A percentile compares a stretch with the other conserved stretches of the same genome.
Conservation (phyloP, 2,797 vertebrate species). For the Holocentrus rufus region DNA sequence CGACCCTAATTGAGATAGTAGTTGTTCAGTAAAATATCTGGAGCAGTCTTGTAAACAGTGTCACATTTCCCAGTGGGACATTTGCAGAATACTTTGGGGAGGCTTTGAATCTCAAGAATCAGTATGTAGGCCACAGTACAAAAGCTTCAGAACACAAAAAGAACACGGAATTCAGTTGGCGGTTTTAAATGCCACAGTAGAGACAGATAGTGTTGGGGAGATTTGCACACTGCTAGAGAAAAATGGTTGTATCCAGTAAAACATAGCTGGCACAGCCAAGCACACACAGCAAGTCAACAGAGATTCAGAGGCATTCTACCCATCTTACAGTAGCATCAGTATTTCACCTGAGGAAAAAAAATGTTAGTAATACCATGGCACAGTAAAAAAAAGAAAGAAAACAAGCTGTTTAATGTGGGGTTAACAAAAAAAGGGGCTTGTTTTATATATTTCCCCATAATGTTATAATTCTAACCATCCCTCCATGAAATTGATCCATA, state of each 20-base stretch:
- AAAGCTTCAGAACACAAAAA: constrained; percentile 43
- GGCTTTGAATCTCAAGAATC: constrained; percentile 48
- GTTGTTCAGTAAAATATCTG: constrained; percentile 60
- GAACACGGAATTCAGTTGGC: constrained; percentile 36
- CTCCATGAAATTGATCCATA: too few species aligned
- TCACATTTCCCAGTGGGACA: constrained; percentile 57
- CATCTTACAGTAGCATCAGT: neutral
- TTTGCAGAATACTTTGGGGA: constrained; percentile 49
- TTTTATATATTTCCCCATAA: too few species aligned
- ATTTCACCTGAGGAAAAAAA: neutral
- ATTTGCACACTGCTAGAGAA: constrained; percentile 20
- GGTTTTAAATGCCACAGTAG: constrained; percentile 44
- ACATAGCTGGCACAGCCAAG: neutral
- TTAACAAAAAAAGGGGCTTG: too few species aligned
- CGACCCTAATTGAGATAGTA: constrained; percentile 56
- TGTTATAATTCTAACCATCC: too few species aligned
- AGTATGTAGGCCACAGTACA: constrained; percentile 63
- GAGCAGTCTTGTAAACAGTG: constrained; percentile 70
- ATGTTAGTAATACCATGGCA: neutral
- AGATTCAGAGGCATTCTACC: neutral
- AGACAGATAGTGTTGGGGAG: constrained; percentile 12
- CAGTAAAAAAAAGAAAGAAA: neutral
- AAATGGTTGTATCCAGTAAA: constrained; percentile 13
- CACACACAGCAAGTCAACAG: constrained; percentile 14
- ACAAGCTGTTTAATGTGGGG: too few species aligned